Conservation (phyloP, 2,797 vertebrate species). For the Sphenopsis melanotis region DNA sequence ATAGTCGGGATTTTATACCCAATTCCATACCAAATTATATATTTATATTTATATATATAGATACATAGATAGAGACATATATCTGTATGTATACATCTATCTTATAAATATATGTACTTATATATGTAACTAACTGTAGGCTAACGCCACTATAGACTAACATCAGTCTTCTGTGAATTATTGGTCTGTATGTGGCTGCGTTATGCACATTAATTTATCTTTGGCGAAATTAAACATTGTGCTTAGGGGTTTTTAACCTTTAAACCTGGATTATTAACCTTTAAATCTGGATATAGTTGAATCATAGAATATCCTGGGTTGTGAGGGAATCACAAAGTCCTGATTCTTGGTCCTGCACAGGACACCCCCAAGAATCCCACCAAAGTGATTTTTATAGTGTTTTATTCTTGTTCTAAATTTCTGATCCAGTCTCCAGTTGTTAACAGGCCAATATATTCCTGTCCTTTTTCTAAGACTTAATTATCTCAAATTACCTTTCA, state of each 20-base stretch:
- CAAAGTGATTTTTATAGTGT: not conserved
- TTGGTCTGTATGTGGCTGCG: not conserved
- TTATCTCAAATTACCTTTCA: not conserved
- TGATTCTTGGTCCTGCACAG: not conserved
- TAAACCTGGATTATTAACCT: not conserved
- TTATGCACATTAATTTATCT: not conserved
- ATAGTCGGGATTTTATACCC: not conserved
- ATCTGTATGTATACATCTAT: fast-evolving
- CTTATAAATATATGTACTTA: not conserved
- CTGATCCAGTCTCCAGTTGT: not conserved
- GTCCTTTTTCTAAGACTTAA: not conserved
- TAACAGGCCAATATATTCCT: not conserved
- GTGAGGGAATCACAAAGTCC: not conserved
- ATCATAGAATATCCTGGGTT: not conserved
- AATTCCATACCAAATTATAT: not conserved
- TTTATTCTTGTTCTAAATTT: not conserved
- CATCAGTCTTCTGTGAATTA: not conserved
- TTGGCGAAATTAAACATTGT: not conserved
- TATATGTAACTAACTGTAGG: no score
- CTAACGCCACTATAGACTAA: not conserved
- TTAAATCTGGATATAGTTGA: not conserved
- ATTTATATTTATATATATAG: no score
- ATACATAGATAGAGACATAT: not conserved
- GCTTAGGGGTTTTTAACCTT: not conserved
- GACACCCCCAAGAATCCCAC: not conserved